Base-by-base conservation (phyloP, 2,888 invertebrate genomes). In the Agriotes lineatus region DNA sequence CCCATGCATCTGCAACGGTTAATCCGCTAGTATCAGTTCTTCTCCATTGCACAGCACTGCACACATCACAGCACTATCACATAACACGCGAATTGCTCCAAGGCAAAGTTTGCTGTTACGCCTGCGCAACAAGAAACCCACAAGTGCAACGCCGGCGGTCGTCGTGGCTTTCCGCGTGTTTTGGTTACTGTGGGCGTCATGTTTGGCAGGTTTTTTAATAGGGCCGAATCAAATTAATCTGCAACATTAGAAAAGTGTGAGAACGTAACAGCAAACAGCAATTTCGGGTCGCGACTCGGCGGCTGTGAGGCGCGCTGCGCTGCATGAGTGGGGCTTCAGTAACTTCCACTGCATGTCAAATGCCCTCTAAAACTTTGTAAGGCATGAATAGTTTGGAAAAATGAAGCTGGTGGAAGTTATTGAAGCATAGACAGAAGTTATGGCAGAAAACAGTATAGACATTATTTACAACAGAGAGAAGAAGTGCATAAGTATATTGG, bases 1-100 rank as follows among this genome's bases (percentile, higher is more conserved):
- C 71, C 85, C 84, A 88, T 95, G 95, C 95, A 95, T 96, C 82
- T 83, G 81, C 75, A 82, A 82, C 73, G 76, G 64, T 67, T 67
- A 67, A 70, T 67, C 78, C 77, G 72, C 69, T 73, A 70, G 72
- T 69, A 73, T 75, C 72, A 73, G 72, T 70, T 72, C 70, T 73
- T 71, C 67, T 67, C 70, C 69, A 70, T 69, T 64, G 56, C 59
- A 57, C 69, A 63, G 57, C 69, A 69, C 65, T 61, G 63, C 63
- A 66, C 67, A 68, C 66, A 69, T 62, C 66, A 69, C 62, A 68
- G 59, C 68, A 68, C 68, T 56, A 22, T 57, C 60, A 45, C 59
- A 63, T 44, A 60, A 54, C 12, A 10, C 2, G 25, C 56, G 35
- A 61, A 50, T 61, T 61, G 61, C 61, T 61, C 52, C 52, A 33